phyloP scores from a whole-genome alignment of 2,888 invertebrate genomes.

The Andrena flavipes region DNA sequence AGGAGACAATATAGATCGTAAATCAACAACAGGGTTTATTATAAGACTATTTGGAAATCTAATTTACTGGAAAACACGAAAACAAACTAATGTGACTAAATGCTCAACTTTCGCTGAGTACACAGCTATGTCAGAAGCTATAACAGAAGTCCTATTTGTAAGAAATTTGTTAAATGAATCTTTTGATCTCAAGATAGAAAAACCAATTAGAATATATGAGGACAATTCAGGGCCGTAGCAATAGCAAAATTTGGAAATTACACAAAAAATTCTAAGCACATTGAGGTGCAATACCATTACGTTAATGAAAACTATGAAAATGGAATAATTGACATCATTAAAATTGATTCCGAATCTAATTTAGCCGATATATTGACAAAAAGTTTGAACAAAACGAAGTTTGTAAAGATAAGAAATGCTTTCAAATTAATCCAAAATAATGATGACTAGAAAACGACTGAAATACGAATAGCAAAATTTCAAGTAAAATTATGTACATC shows the following conservation, averaged over 20 bases:
- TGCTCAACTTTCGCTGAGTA: background rate
- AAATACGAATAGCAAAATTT: too few relatives aligned
- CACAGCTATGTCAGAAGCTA: background rate
- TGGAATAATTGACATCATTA: background rate
- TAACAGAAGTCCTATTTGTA: background rate
- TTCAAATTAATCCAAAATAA: too few relatives aligned
- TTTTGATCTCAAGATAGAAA: background rate
- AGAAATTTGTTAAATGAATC: background rate
- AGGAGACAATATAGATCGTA: slow-evolving; percentile 56
- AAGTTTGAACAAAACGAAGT: background rate
- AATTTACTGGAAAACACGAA: slow-evolving; percentile 20
- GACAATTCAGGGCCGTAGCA: background rate
- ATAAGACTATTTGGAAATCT: slow-evolving; percentile 54
- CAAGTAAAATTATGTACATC: too few relatives aligned
- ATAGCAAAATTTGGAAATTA: too few relatives aligned
- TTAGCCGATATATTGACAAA: slow-evolving; percentile 20
- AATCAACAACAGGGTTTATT: slow-evolving; percentile 61
- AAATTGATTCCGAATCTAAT: slow-evolving; percentile 7
- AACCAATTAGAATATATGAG: background rate
- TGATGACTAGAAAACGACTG: too few relatives aligned
- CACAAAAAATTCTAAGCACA: too few relatives aligned
- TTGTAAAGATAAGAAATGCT: background rate
- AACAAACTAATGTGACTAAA: background rate
- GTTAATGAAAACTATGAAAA: background rate
- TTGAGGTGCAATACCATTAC: too few relatives aligned